Evolutionary conservation across 2,113 vertebrate genomes (phyloP).

Genomic region (Thryonomys swinderianus): DNA sequence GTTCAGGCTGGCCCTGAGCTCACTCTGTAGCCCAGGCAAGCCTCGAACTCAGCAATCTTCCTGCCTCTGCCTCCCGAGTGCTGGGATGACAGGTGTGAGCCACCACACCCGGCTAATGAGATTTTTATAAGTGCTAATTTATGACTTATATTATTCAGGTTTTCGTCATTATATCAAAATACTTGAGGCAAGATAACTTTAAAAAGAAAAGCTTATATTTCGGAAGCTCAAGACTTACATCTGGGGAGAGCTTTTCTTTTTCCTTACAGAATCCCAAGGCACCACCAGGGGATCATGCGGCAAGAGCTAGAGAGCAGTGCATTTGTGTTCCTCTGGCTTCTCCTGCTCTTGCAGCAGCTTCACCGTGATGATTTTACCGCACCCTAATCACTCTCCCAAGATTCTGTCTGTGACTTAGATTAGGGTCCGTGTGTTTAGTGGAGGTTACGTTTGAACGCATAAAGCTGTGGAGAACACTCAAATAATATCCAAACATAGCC

Average conservation of each 20-base stretch:
- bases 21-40: too few relatives aligned
- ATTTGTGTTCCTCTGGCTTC: not conserved
- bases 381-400: not conserved
- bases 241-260: not conserved
- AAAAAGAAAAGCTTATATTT: not conserved
- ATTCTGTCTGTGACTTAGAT: not conserved
- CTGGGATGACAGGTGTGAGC: too few relatives aligned
- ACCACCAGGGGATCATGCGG: too few relatives aligned
- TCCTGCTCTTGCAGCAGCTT: not conserved
- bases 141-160: not conserved
- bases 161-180: not conserved
- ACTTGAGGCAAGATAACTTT: not conserved
- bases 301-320: too few relatives aligned
- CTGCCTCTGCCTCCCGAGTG: too few relatives aligned
- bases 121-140: slow-evolving; percentile 37
- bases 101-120: too few relatives aligned
- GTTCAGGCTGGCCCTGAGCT: too few relatives aligned
- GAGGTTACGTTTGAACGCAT: not conserved
- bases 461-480: not conserved
- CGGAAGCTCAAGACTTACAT: not conserved
- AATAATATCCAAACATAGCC: not conserved
- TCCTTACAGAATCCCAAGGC: not conserved
- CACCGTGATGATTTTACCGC: not conserved
- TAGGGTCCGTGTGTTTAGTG: not conserved
- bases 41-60: too few relatives aligned